These are phyloP conservation scores for Apistogramma diplotaenia DNA, from an alignment of 2,113 vertebrate genomes.

Conservation along the genomic window DNA sequence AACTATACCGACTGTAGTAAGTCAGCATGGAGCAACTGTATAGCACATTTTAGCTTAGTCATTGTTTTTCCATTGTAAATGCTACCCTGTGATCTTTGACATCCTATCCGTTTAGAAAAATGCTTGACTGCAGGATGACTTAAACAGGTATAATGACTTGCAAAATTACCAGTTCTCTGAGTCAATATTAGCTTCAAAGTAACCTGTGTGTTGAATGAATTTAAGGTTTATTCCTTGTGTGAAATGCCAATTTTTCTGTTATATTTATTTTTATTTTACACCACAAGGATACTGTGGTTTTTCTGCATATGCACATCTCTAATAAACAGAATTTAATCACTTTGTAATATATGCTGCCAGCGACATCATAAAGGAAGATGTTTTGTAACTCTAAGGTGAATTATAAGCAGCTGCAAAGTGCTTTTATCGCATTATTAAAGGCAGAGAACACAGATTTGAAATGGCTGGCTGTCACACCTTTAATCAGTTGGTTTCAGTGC, in stretches of 20 bases:
- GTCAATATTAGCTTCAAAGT: not conserved
- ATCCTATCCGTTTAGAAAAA: not conserved
- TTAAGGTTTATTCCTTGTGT: not conserved
- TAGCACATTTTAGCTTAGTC: not conserved
- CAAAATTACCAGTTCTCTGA: not conserved
- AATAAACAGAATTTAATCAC: not conserved
- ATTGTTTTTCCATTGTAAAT: not conserved
- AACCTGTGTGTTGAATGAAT: not conserved
- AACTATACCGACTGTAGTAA: not conserved
- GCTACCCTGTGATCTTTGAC: not conserved
- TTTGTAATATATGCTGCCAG: not conserved
- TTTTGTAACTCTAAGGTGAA: not conserved
- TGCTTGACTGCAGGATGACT: not conserved
- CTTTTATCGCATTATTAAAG: constrained; percentile 43
- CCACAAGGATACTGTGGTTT: not conserved
- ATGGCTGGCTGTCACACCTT: constrained; percentile 11
- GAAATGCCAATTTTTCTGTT: not conserved
- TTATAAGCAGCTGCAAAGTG: not conserved
- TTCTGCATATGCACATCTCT: not conserved
- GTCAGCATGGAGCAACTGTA: not conserved
- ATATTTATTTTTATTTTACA: not conserved
- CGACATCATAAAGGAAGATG: not conserved
- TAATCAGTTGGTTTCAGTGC: constrained; percentile 6
- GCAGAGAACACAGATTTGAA: constrained; percentile 32
- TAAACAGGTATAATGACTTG: not conserved